These are phyloP conservation scores for Gallinago undulata DNA, from an alignment of 2,113 vertebrate genomes.

Conservation along the genomic window DNA sequence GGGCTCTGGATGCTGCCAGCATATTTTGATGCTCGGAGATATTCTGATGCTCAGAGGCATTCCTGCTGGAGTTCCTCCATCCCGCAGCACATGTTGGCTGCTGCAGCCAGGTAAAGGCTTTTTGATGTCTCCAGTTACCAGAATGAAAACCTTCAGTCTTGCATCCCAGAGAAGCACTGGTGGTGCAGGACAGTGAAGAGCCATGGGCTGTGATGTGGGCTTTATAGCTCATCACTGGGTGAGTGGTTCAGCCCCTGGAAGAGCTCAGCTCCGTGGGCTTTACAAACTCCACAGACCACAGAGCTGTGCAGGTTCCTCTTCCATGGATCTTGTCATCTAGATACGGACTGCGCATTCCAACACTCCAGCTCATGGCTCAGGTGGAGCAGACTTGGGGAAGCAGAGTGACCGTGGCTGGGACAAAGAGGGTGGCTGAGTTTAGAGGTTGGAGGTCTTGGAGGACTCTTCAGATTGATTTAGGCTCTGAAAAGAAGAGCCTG, in stretches of 20 bases:
- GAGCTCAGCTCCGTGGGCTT: neutral
- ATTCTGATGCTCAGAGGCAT: neutral
- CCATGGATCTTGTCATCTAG: neutral
- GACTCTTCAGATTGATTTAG: neutral
- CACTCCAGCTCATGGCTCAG: neutral
- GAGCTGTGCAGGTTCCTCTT: neutral
- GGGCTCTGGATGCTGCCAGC: neutral
- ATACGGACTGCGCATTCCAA: rapidly evolving
- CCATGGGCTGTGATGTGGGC: neutral
- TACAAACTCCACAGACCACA: neutral
- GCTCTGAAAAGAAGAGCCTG: neutral
- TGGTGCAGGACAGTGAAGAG: neutral
- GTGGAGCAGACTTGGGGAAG: neutral
- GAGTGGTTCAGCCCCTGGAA: neutral
- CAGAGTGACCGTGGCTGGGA: neutral
- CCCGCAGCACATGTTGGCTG: neutral
- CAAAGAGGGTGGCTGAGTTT: neutral
- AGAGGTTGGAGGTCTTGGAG: neutral
- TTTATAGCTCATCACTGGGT: neutral
- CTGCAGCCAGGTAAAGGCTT: neutral
- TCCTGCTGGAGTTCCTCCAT: neutral
- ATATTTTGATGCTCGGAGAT: neutral
- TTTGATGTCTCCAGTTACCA: neutral
- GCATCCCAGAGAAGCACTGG: neutral
- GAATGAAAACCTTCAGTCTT: neutral